Base-by-base conservation (phyloP, 2,888 invertebrate species). In the Ischnura elegans region DNA sequence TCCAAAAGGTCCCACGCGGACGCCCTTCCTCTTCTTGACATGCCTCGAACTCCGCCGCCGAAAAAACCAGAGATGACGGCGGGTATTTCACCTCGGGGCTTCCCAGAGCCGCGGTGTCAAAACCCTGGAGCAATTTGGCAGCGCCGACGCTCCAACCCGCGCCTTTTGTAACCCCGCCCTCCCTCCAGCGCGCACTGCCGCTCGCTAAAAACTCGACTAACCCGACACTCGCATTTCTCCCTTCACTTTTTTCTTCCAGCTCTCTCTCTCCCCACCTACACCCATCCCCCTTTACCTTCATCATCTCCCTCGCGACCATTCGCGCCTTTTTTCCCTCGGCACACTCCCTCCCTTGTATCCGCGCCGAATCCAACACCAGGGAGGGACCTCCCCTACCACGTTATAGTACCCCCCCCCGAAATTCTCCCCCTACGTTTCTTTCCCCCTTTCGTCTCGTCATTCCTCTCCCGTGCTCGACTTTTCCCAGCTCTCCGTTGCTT, bases 181-280 rank as follows among this genome's bases (percentile, higher is more conserved):
- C 76, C 76, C 76, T 76, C 76, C 76, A 29, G 10, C 29, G 29
- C 25, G 76, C 76, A 21, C 76, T 51, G 51, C 51, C 51, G 51
- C 51, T 51, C n/a, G 76, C 76, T 36, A 76, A 76, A 61, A 76
- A 76, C 76, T 76, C 76, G 76, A 76, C 76, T 76, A 76, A 76
- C 76, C 76, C 76, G 76, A 36, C 76, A 13, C 76, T 36, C 36
- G 29, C 76, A 29, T 36, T 76, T 76, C 36, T 36, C 36, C 36
- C 76, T 36, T 76, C 36, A 29, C 76, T 36, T 36, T 36, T 76
- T 36, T 36, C 36, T 36, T 25, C 66, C 29, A 13, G 6, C 66
- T 66, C 66, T 66, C 76, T 76, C 29, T 25, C 76, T 5, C 16
- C 76, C 6, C 76, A 36, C 76, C 13, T 36, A 25, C 61, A 1